phyloP scores from a whole-genome alignment of 2,113 vertebrate species.

The Capreolus pygargus region DNA sequence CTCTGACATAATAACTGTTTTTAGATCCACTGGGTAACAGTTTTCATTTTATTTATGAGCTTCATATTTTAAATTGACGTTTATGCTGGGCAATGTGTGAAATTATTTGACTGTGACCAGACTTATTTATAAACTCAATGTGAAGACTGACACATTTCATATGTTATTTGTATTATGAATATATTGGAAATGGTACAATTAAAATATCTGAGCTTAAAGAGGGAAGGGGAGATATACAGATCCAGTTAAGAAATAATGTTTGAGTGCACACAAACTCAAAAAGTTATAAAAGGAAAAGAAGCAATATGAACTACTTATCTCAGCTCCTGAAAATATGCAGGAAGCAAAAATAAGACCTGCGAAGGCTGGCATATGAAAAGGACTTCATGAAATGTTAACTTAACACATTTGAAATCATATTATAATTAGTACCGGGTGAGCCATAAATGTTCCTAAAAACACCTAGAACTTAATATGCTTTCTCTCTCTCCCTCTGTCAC shows the following conservation, averaged over 20 bases:
- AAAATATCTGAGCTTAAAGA: slow-evolving; percentile 66
- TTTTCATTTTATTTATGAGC: slow-evolving; percentile 79
- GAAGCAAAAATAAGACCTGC: slow-evolving; percentile 75
- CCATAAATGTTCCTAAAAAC: slow-evolving; percentile 67
- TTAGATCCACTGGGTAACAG: slow-evolving; percentile 67
- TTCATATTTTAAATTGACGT: slow-evolving; percentile 70
- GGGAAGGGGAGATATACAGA: slow-evolving; percentile 36
- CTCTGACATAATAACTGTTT: slow-evolving; percentile 72
- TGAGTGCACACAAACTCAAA: slow-evolving; percentile 68
- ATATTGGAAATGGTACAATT: slow-evolving; percentile 71
- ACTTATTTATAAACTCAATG: slow-evolving; percentile 72
- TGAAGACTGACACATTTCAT: slow-evolving; percentile 70
- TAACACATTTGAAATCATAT: slow-evolving; percentile 73
- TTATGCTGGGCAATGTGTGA: slow-evolving; percentile 76
- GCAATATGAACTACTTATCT: slow-evolving; percentile 74
- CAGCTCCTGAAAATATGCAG: slow-evolving; percentile 69
- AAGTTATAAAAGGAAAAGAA: slow-evolving; percentile 74
- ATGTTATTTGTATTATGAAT: slow-evolving; percentile 66
- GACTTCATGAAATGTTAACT: slow-evolving; percentile 78
- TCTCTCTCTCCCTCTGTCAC: not conserved
- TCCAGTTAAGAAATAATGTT: slow-evolving; percentile 66
- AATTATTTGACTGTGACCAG: slow-evolving; percentile 75
- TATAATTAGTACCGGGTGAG: slow-evolving; percentile 70
- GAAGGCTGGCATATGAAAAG: slow-evolving; percentile 73
- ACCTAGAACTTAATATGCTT: slow-evolving; percentile 52